Base-by-base conservation (phyloP, 2,888 invertebrate genomes). In the Troides aeacus region DNA sequence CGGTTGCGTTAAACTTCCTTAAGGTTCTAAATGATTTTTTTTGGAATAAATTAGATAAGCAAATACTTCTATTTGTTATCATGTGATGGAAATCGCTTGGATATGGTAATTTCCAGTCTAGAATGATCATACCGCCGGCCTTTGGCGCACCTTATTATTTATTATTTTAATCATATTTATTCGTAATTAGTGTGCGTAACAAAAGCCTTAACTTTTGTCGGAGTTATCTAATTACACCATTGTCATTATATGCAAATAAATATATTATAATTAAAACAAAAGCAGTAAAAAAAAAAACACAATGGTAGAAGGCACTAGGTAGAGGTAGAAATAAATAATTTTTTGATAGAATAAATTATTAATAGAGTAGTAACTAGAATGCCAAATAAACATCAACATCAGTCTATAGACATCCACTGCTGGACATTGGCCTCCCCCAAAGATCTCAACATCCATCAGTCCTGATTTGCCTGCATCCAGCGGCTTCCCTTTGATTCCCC, bases 71-170 rank as follows among this genome's bases (percentile, higher is more conserved):
- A 66, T 62, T 61, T 61, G 61, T 61, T 66, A 66, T 66, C 56
- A 61, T 66, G 2, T 66, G 66, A 66, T 61, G 66, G 66, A 61
- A 66, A 62, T 61, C 53, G 61, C 61, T 66, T 66, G 50, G 39
- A 36, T 66, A 66, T 66, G 66, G 10, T 66, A 66, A 66, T 66
- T 61, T 66, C 39, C 30, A 39, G 53, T 50, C 62, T 46, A 62
- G 58, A 46, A 62, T 46, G 21, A 46, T 39, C 42, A 58, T 39
- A 23, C 17, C 30, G 15, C n/a, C 30, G 50, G 42, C 58, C 46
- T 30, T 24, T 18, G 57, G 62, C 39, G 24, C 42, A 46, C 36
- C 50, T 8, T 46, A 63, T 46, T 63, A 39, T 66, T 61, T 46
- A 18, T 39, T 39, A 39, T 50, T 50, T 2, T 50, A 2, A 17